Base-by-base conservation (phyloP, 2,888 invertebrate species). In the Lysandra bellargus region DNA sequence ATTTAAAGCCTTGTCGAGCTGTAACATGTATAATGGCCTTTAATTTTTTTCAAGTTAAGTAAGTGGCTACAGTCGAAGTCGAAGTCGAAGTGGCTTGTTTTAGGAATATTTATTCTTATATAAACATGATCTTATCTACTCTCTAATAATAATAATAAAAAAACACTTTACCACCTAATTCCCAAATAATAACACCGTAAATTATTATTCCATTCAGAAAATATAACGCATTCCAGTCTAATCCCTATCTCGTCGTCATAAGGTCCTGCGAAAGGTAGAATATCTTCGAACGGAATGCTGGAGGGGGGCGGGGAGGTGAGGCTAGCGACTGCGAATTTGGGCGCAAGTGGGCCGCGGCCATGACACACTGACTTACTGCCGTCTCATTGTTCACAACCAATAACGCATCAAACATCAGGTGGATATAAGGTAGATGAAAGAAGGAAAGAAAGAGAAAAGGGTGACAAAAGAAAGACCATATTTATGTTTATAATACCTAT, bases 281-380 rank as follows among this genome's bases (percentile, higher is more conserved):
- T 23, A 12, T 7, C 9, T 30, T 4, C 30, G n/a, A 30, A 30
- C 33, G 33, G 49, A 9, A 44, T 9, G 7, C 69, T 33, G 5
- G 33, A 33, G 69, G 23, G 69, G 69, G 33, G 40, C 4, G 9
- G 4, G 79, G 86, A 17, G 57, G 57, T 57, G 91, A 91, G 92
- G 92, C 90, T 93, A 91, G 92, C 91, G 91, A 92, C 92, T 90
- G 93, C 93, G 90, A 94, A 93, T 92, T 94, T 93, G 90, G 93
- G 92, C 90, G 91, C 91, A 93, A 91, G 90, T 94, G 90, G 94
- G 93, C 86, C 87, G 88, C 90, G 89, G 90, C 94, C 94, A 93
- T 94, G 94, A 93, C 94, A 91, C 88, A 94, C 93, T 94, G 94
- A 92, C 93, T 93, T 90, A 94, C 91, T 94, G 92, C 90, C 93